Evolutionary conservation across 2,113 vertebrate genomes (phyloP).

Genomic region (Coptodon rendalli): DNA sequence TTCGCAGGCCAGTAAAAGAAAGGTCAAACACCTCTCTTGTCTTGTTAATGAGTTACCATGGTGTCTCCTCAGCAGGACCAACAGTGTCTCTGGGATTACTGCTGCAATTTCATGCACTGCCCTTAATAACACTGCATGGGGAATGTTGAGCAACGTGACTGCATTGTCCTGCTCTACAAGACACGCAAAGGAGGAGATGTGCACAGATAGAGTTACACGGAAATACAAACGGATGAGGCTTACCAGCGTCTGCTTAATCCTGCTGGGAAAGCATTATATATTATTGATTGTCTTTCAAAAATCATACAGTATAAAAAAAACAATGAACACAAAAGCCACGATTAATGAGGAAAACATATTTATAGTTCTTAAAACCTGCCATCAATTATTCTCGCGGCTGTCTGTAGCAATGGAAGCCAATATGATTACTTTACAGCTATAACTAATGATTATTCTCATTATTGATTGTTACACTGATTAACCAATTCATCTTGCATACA

Average conservation of each 20-base stretch:
- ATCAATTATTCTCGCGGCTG: not conserved
- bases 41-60: slow-evolving; percentile 59
- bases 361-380: slow-evolving; percentile 22
- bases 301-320: not conserved
- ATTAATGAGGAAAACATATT: slow-evolving; percentile 21
- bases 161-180: slow-evolving; percentile 8
- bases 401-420: not conserved
- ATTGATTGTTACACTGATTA: not conserved
- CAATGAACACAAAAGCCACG: slow-evolving; percentile 5
- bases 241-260: slow-evolving; percentile 1
- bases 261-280: not conserved
- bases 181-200: not conserved
- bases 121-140: slow-evolving; percentile 12
- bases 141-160: slow-evolving; percentile 7
- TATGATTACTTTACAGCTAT: not conserved
- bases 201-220: not conserved
- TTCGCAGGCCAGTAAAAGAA: slow-evolving; percentile 53
- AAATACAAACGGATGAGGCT: slow-evolving; percentile 18
- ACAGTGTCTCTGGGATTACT: not conserved
- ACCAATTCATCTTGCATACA: not conserved
- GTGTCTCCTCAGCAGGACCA: slow-evolving; percentile 7
- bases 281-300: slow-evolving; percentile 5
- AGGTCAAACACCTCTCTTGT: slow-evolving; percentile 53
- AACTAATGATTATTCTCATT: not conserved
- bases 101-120: slow-evolving; percentile 13